Evolutionary conservation across 2,113 vertebrate genomes (phyloP), one percentile per base, ranked within the genome.

Genomic region (Collichthys lucidus): DNA sequence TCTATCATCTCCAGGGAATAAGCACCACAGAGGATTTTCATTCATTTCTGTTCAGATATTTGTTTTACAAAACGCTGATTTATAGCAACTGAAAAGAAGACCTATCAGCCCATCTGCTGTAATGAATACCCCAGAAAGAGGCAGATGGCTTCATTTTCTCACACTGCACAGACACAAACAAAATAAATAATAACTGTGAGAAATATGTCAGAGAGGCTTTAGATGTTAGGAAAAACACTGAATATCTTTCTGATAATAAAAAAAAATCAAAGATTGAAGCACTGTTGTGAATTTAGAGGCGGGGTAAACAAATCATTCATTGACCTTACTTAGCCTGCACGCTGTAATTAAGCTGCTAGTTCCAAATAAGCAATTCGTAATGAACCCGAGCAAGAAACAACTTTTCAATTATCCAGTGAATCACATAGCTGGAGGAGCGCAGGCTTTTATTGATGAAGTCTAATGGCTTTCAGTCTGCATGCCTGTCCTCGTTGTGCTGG

Each of bases 361-460:
- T 62, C 17, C 55, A 44, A 76, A 67, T 46, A 75, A 71, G 65
- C n/a, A 44, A 61, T 56, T 57, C 15, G 40, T 46, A 72, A 68
- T 44, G 19, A 75, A 52, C 40, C 40, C 20, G 1, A 15, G 52
- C 40, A 49, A 26, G 65, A 26, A 74, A 78, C 22, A 63, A 63
- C 22, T 49, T 61, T 72, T 64, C 22, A 70, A 50, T 63, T 11
- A 70, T 69, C 20, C 76, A 29, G 53, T 11, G 53, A 67, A 67
- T 62, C 11, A 11, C 22, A 59, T 52, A 17, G 16, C 72, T 73
- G 57, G 55, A 80, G 31, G 46, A 49, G 64, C 15, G 47, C 60
- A 2, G 46, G 17, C 11, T 81, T 29, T 83, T 86, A 91, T 87
- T 84, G 88, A 87, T 78, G 49, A 59, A 52, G 56, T 81, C 83